Conservation (phyloP, 2,888 invertebrate genomes). For the Aphidoletes aphidimyza region DNA sequence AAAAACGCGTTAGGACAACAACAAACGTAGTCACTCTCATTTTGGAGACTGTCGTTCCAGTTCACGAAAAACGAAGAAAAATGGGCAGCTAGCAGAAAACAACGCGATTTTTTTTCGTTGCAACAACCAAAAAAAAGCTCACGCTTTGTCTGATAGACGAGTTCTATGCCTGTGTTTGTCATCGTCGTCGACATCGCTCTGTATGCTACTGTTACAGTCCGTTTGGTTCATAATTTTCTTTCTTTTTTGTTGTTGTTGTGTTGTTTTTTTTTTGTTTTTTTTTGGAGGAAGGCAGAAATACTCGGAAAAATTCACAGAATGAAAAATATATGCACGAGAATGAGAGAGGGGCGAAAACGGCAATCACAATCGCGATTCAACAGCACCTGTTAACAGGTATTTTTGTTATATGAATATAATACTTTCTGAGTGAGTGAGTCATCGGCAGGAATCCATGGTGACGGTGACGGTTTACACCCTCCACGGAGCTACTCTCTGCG, state of each 20-base stretch:
- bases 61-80: background rate
- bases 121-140: background rate
- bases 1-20: background rate
- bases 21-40: background rate
- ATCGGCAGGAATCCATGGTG: constrained; percentile 29
- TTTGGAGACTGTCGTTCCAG: background rate
- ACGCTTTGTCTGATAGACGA: background rate
- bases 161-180: background rate
- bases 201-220: background rate
- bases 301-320: too few relatives aligned
- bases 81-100: background rate
- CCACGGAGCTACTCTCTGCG: background rate
- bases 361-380: constrained; percentile 23
- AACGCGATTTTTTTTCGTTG: background rate
- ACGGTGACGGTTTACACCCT: background rate
- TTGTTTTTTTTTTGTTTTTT: too few relatives aligned
- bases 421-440: constrained; percentile 26
- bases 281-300: too few relatives aligned
- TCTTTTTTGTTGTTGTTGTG: background rate
- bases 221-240: too few relatives aligned
- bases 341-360: background rate
- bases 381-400: constrained; percentile 42
- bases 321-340: too few relatives aligned
- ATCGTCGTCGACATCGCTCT: background rate
- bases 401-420: constrained; percentile 10